These are phyloP conservation scores for Muscicapa striata DNA, from an alignment of 2,797 vertebrate genomes.

Conservation along the genomic window DNA sequence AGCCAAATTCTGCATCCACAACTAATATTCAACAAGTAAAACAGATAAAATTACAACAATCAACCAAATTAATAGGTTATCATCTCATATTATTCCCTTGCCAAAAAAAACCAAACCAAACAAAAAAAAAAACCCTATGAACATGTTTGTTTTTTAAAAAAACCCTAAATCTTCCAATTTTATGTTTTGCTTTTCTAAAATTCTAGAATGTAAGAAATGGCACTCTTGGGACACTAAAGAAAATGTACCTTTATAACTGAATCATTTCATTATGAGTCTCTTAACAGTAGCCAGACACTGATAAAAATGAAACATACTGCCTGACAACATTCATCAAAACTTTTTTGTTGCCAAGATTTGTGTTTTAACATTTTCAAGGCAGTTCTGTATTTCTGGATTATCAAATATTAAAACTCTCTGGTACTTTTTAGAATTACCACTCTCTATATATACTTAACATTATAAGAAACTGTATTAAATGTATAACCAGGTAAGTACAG, in stretches of 20 bases:
- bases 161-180: background rate
- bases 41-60: background rate
- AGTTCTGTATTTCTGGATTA: background rate
- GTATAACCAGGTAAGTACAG: background rate
- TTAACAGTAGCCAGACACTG: background rate
- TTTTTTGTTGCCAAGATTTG: background rate
- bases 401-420: background rate
- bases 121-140: background rate
- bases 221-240: background rate
- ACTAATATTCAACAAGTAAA: background rate
- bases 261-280: background rate
- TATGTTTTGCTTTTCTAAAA: background rate
- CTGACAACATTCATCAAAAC: background rate
- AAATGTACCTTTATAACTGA: background rate
- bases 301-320: background rate
- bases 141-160: background rate
- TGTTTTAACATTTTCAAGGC: background rate
- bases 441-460: background rate
- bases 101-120: background rate
- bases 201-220: background rate
- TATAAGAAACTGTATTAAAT: background rate
- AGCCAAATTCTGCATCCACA: background rate
- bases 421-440: background rate
- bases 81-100: background rate
- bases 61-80: background rate